These are phyloP conservation scores for Drosophila testacea DNA, from an alignment of 2,888 invertebrate genomes.

Conservation along the genomic window DNA sequence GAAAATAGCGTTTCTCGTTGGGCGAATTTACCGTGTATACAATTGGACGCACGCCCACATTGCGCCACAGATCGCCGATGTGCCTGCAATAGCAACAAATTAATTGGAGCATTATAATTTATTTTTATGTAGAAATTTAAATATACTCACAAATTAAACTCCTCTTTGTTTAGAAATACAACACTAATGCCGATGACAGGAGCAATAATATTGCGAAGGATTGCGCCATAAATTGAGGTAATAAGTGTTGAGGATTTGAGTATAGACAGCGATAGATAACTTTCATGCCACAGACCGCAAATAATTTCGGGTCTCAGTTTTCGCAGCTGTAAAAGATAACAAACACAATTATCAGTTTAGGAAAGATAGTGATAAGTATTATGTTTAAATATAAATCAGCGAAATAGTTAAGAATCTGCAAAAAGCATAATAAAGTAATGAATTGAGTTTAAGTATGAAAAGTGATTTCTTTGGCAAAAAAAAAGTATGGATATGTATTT, in stretches of 20 bases:
- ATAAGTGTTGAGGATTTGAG: slow-evolving; percentile 84
- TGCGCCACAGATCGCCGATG: slow-evolving; percentile 85
- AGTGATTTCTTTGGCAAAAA: too few relatives aligned
- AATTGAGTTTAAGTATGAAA: not conserved
- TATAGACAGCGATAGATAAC: slow-evolving; percentile 80
- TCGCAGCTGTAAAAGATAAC: slow-evolving; percentile 74
- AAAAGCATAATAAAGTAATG: not conserved
- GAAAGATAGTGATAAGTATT: not conserved
- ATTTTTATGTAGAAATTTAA: not conserved
- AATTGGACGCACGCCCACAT: slow-evolving; percentile 85
- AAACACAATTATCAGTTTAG: slow-evolving; percentile 1
- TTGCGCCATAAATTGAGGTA: slow-evolving; percentile 84
- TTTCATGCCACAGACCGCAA: slow-evolving; percentile 85
- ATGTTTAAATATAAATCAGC: slow-evolving; percentile 1
- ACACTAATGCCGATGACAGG: slow-evolving; percentile 85
- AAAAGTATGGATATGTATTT: too few relatives aligned
- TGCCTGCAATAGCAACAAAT: slow-evolving; percentile 69
- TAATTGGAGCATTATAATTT: slow-evolving; percentile 3
- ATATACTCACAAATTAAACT: slow-evolving; percentile 84
- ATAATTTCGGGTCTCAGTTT: slow-evolving; percentile 84
- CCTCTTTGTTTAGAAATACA: slow-evolving; percentile 85
- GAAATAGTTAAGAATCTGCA: not conserved
- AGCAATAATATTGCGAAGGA: slow-evolving; percentile 84
- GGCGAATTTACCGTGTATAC: slow-evolving; percentile 85
- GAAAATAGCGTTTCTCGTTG: slow-evolving; percentile 85